phyloP scores from a whole-genome alignment of 2,888 invertebrate genomes.

The Polyploca ridens region DNA sequence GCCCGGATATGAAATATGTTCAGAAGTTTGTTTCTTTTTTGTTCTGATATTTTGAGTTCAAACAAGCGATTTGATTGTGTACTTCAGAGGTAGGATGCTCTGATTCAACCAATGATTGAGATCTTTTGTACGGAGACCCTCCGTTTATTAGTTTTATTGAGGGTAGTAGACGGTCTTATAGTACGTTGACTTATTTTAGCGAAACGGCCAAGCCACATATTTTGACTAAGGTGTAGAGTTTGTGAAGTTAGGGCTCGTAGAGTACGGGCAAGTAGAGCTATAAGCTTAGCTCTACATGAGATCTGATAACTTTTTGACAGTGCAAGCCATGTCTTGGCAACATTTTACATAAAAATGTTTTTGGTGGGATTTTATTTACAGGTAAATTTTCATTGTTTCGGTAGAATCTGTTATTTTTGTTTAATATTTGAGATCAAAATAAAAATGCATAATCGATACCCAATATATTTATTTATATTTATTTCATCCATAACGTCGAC shows the following conservation, averaged over 20 bases:
- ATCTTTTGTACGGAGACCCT: slow-evolving; percentile 6
- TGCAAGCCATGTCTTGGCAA: too few species aligned
- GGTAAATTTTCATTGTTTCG: too few species aligned
- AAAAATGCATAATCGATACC: slow-evolving; percentile 58
- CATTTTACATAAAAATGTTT: too few species aligned
- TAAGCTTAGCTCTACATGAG: too few species aligned
- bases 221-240: too few species aligned
- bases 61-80: neutral
- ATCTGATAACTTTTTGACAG: too few species aligned
- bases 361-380: too few species aligned
- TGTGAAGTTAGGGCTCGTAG: too few species aligned
- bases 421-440: slow-evolving; percentile 24
- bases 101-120: slow-evolving; percentile 1
- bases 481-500: slow-evolving; percentile 68
- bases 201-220: too few species aligned
- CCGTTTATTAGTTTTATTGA: neutral
- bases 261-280: too few species aligned
- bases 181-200: too few species aligned
- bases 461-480: slow-evolving; percentile 67
- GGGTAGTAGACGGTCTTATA: neutral
- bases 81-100: neutral
- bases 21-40: neutral
- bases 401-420: too few species aligned
- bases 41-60: neutral
- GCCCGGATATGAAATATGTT: neutral